phyloP scores from a whole-genome alignment of 2,888 invertebrate genomes.

The Lepidonotus clava region DNA sequence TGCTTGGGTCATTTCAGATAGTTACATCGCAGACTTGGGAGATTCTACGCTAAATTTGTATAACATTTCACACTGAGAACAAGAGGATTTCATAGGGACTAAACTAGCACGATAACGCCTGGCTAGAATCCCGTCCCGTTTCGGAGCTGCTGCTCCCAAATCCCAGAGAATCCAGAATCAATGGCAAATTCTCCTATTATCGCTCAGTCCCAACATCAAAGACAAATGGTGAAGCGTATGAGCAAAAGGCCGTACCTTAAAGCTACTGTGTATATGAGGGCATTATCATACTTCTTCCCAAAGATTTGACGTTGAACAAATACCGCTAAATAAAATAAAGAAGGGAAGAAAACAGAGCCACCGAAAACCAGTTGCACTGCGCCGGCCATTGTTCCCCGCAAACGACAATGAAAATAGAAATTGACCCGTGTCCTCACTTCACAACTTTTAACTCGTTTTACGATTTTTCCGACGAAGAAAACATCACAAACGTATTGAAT shows the following conservation, averaged over 20 bases:
- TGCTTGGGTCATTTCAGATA: background rate
- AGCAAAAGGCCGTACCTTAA: background rate
- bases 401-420: too few relatives aligned
- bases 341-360: slow-evolving; percentile 6
- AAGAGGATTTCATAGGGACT: background rate
- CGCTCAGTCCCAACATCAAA: background rate
- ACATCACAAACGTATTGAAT: too few relatives aligned
- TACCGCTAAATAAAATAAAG: background rate
- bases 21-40: background rate
- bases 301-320: background rate
- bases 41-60: background rate
- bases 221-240: background rate
- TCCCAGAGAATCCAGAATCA: background rate
- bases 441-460: too few relatives aligned
- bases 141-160: background rate
- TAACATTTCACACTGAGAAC: background rate
- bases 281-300: background rate
- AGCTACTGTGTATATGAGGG: background rate
- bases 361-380: background rate
- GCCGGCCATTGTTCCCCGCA: slow-evolving; percentile 19
- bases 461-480: too few relatives aligned
- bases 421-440: too few relatives aligned
- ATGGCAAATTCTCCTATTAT: background rate
- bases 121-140: background rate
- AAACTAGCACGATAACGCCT: background rate